A percentile compares a stretch with the other conserved stretches of the same genome.
Conservation (phyloP, 1,140 invertebrate species). For the Acromyrmex echinatior region DNA sequence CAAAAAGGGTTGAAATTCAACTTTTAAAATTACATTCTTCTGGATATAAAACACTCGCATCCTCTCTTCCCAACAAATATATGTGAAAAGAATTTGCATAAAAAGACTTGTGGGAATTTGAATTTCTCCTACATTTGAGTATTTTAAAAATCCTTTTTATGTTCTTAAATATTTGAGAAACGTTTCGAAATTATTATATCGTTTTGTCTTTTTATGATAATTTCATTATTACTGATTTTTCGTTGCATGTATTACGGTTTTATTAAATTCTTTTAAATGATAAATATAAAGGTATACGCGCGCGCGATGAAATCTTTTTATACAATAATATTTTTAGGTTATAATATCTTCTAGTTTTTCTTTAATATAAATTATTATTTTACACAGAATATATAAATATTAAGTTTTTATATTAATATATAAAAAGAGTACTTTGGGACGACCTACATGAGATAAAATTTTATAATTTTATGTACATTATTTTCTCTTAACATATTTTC, state of each 20-base stretch:
- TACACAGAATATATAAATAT: background rate
- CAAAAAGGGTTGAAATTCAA: constrained; percentile 4
- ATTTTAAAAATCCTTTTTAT: background rate
- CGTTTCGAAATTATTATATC: background rate
- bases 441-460: background rate
- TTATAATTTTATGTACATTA: background rate
- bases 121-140: background rate
- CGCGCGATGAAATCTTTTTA: background rate
- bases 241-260: background rate
- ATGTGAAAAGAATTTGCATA: background rate
- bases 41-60: background rate
- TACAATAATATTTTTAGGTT: background rate
- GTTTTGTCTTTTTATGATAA: background rate
- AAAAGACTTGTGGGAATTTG: too few species aligned
- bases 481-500: background rate
- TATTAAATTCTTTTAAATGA: background rate
- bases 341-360: background rate
- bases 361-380: background rate
- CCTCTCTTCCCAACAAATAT: background rate
- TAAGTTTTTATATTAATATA: too few species aligned
- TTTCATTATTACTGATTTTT: background rate
- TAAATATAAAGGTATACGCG: background rate
- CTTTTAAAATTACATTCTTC: constrained; percentile 19
- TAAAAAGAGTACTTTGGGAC: background rate
- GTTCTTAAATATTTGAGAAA: too few species aligned